Evolutionary conservation across 2,888 invertebrate species (phyloP).

Genomic region (Zele albiditarsus): DNA sequence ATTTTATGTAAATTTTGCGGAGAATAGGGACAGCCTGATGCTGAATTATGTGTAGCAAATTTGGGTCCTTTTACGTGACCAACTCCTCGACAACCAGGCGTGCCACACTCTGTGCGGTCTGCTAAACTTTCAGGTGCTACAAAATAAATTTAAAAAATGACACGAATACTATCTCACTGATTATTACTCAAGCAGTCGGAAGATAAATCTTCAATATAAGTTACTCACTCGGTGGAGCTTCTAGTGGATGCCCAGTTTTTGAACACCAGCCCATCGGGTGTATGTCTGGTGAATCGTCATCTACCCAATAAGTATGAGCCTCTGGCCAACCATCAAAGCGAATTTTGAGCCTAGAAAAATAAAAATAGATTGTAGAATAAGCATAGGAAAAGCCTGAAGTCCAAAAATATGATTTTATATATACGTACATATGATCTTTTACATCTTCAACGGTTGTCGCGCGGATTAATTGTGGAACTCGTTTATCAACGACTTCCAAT

Average conservation of each 20-base stretch:
- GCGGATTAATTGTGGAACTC: slow-evolving; percentile 87
- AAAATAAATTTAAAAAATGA: slow-evolving; percentile 38
- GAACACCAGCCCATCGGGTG: slow-evolving; percentile 95
- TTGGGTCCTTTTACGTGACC: slow-evolving; percentile 90
- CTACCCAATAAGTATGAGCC: slow-evolving; percentile 89
- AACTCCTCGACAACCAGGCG: slow-evolving; percentile 89
- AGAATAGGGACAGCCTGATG: slow-evolving; percentile 86
- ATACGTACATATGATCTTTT: slow-evolving; percentile 77
- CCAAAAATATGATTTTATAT: slow-evolving; percentile 4
- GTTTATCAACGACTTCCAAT: slow-evolving; percentile 89
- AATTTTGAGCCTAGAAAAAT: slow-evolving; percentile 73
- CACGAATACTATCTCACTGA: slow-evolving; percentile 10
- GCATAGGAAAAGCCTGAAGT: background rate
- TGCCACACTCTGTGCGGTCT: slow-evolving; percentile 82
- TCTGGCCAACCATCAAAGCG: slow-evolving; percentile 93
- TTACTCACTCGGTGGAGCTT: slow-evolving; percentile 85
- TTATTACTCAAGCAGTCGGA: background rate
- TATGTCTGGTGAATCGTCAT: slow-evolving; percentile 91
- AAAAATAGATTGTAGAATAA: background rate
- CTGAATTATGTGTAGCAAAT: slow-evolving; percentile 81
- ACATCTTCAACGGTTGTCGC: slow-evolving; percentile 88
- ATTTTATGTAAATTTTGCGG: slow-evolving; percentile 75
- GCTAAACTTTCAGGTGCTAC: slow-evolving; percentile 79
- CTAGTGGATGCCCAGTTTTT: slow-evolving; percentile 89
- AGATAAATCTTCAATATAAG: slow-evolving; percentile 28